These are phyloP conservation scores for Erebia aethiops DNA, from an alignment of 2,888 invertebrate genomes.

Conservation along the genomic window DNA sequence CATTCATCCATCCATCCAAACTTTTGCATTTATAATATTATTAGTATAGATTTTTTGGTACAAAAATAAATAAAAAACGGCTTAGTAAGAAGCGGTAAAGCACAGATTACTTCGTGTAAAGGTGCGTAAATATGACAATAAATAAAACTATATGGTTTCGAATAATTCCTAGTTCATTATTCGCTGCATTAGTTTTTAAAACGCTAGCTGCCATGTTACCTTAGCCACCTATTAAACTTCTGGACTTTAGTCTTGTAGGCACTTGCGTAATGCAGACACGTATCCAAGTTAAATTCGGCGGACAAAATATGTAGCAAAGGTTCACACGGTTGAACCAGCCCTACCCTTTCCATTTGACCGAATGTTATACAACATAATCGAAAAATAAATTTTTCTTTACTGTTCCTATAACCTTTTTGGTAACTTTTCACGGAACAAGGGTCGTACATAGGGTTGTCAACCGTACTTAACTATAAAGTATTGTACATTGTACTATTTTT, in stretches of 20 bases:
- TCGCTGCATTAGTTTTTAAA: too few species aligned
- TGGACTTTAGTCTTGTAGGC: conserved; percentile 26
- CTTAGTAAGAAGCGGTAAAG: too few species aligned
- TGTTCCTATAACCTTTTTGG: conserved; percentile 58
- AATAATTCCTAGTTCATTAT: too few species aligned
- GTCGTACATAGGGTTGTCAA: conserved; percentile 50
- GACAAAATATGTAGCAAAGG: conserved; percentile 41
- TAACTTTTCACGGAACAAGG: conserved; percentile 69
- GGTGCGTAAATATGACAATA: too few species aligned
- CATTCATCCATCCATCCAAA: too few species aligned
- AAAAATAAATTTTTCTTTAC: conserved; percentile 68
- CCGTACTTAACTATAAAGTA: conserved; percentile 15
- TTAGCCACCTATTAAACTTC: too few species aligned
- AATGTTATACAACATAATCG: conserved; percentile 65
- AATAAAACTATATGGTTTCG: too few species aligned
- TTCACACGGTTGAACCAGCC: conserved; percentile 37
- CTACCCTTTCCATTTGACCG: conserved; percentile 45
- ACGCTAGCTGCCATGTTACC: too few species aligned
- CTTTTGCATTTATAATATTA: too few species aligned
- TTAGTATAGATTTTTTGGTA: too few species aligned
- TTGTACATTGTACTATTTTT: conserved; percentile 43
- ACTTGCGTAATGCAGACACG: conserved; percentile 40
- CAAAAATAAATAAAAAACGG: too few species aligned
- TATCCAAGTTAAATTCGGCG: conserved; percentile 42
- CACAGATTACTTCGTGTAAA: too few species aligned